Percentiles rank a stretch among this genome's conserved stretches.
These are phyloP conservation scores for Drosophila prostipennis DNA, from an alignment of 2,888 invertebrate genomes.

Conservation along the genomic window DNA sequence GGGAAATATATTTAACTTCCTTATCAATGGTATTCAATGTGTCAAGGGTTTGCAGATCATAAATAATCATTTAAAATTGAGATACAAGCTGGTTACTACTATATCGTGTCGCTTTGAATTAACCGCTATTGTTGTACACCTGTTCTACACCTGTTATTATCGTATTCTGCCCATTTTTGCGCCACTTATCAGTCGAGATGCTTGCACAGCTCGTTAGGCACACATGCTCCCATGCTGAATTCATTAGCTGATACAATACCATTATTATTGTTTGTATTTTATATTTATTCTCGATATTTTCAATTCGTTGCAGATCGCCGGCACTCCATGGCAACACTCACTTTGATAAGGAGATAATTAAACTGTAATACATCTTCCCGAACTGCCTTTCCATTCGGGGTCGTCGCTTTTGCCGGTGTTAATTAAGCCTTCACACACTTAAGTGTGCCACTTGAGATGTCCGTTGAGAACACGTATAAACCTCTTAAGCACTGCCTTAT, in stretches of 20 bases:
- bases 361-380: slow-evolving; percentile 63
- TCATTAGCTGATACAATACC: slow-evolving; percentile 51
- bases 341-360: slow-evolving; percentile 67
- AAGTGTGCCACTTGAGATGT: slow-evolving; percentile 66
- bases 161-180: slow-evolving; percentile 19
- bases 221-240: slow-evolving; percentile 32
- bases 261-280: slow-evolving; percentile 6
- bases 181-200: slow-evolving; percentile 31
- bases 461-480: slow-evolving; percentile 22
- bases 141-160: slow-evolving; percentile 36
- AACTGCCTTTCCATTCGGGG: slow-evolving; percentile 15
- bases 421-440: slow-evolving; percentile 73
- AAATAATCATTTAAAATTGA: background rate
- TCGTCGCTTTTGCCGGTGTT: slow-evolving; percentile 51
- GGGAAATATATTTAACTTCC: background rate
- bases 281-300: slow-evolving; percentile 3
- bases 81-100: background rate
- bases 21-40: background rate
- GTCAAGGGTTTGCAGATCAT: background rate
- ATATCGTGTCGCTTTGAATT: slow-evolving; percentile 29
- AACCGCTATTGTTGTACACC: slow-evolving; percentile 12
- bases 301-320: slow-evolving; percentile 19
- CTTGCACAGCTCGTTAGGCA: slow-evolving; percentile 23
- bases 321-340: slow-evolving; percentile 4
- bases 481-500: slow-evolving; percentile 38